Percentiles rank a stretch among this genome's conserved stretches.
Evolutionary conservation across 35 echinoderm and acorn worm species (phyloP).

Genomic region (Amphiura filiformis): DNA sequence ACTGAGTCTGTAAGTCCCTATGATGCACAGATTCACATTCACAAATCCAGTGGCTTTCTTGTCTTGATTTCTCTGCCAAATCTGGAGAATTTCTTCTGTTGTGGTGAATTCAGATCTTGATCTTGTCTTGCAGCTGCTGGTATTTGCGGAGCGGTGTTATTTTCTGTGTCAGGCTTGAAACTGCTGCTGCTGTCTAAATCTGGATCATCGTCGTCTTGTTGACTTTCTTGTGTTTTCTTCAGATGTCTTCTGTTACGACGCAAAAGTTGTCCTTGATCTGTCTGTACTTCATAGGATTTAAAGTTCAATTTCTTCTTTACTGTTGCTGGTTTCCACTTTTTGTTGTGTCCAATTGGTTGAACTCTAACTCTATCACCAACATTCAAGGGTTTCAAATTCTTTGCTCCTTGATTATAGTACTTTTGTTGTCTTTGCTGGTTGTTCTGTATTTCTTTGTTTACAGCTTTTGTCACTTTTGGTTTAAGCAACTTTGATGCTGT

Average conservation of each 20-base stretch:
- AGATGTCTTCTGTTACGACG: conserved; percentile 5
- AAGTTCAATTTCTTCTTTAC: neutral
- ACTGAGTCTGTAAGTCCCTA: too few relatives aligned
- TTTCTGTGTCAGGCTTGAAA: too few relatives aligned
- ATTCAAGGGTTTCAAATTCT: conserved; percentile 10
- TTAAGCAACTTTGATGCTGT: neutral
- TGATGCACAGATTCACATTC: too few relatives aligned
- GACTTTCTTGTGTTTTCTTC: neutral
- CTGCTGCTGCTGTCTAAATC: too few relatives aligned
- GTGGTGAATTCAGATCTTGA: too few relatives aligned
- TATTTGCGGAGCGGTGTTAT: too few relatives aligned
- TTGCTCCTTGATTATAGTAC: conserved; percentile 10
- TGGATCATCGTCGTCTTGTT: neutral
- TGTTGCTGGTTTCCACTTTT: neutral
- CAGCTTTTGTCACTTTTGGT: conserved; percentile 3
- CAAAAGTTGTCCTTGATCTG: neutral
- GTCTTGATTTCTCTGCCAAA: too few relatives aligned
- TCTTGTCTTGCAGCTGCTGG: too few relatives aligned
- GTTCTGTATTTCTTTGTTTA: neutral
- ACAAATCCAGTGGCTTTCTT: too few relatives aligned
- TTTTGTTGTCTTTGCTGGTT: conserved; percentile 6
- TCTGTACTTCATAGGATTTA: neutral
- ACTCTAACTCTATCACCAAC: conserved; percentile 18
- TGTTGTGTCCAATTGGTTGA: neutral
- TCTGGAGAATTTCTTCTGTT: too few relatives aligned